A percentile compares a stretch with the other conserved stretches of the same genome.
These are phyloP conservation scores for Drosophila kanapiae DNA, from an alignment of 1,140 invertebrate species.

Conservation along the genomic window DNA sequence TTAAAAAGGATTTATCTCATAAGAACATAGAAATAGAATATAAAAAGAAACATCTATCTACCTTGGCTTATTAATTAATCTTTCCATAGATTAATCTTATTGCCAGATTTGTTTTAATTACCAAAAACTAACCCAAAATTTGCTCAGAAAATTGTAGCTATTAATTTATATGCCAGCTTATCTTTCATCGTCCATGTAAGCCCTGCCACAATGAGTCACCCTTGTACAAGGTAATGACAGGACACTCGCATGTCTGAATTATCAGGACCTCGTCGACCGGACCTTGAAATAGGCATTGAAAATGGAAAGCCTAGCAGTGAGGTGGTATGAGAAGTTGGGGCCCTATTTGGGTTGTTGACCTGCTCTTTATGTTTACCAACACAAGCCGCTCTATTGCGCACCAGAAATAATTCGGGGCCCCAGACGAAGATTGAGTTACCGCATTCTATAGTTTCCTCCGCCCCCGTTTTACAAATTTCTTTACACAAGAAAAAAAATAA, in stretches of 20 bases:
- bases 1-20: not conserved
- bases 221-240: constrained; percentile 36
- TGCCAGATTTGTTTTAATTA: not conserved
- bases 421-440: constrained; percentile 59
- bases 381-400: constrained; percentile 62
- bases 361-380: constrained; percentile 58
- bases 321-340: not conserved
- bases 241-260: constrained; percentile 36
- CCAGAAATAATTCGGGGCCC: constrained; percentile 30
- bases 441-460: constrained; percentile 31
- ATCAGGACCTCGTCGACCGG: constrained; percentile 35
- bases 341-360: constrained; percentile 57
- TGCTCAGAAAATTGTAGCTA: too few relatives aligned
- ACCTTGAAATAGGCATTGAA: constrained; percentile 71
- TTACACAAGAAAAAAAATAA: constrained; percentile 1
- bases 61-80: not conserved
- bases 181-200: constrained; percentile 22
- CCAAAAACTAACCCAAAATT: constrained; percentile 5
- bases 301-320: constrained; percentile 29
- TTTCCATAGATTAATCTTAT: not conserved
- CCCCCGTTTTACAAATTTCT: constrained; percentile 8
- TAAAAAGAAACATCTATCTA: too few relatives aligned
- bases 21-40: too few relatives aligned
- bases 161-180: constrained; percentile 11
- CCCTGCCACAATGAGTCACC: constrained; percentile 24